These are phyloP conservation scores for Ophiodon elongatus DNA, from an alignment of 2,113 vertebrate genomes.

Conservation along the genomic window DNA sequence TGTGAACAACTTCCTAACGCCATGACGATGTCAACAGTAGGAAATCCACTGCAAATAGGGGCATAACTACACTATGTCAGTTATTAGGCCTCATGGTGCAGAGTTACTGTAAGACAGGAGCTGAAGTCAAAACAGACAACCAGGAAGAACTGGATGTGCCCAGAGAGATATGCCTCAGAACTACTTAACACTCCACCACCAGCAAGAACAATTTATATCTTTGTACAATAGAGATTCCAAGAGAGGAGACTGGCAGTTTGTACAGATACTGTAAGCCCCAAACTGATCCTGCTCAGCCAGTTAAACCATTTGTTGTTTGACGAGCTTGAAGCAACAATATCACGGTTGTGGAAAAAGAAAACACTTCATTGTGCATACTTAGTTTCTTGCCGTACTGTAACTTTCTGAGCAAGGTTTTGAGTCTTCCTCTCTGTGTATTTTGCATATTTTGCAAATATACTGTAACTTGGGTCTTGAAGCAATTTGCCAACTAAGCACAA, in stretches of 20 bases:
- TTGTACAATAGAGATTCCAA: slow-evolving; percentile 24
- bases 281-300: background rate
- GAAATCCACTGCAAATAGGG: background rate
- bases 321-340: slow-evolving; percentile 25
- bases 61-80: background rate
- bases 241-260: slow-evolving; percentile 11
- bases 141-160: slow-evolving; percentile 32
- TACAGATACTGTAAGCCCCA: slow-evolving; percentile 6
- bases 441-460: slow-evolving; percentile 13
- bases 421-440: background rate
- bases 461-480: background rate
- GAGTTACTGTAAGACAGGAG: slow-evolving; percentile 10
- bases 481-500: slow-evolving; percentile 15
- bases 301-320: slow-evolving; percentile 17
- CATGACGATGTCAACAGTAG: background rate
- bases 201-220: slow-evolving; percentile 58
- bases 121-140: slow-evolving; percentile 23
- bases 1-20: background rate
- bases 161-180: slow-evolving; percentile 30
- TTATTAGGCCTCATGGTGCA: slow-evolving; percentile 2
- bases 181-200: slow-evolving; percentile 55
- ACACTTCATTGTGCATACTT: background rate
- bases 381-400: background rate
- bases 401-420: background rate
- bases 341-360: background rate